These are phyloP conservation scores for Agriopis aurantiaria DNA, from an alignment of 2,888 invertebrate species.

Conservation along the genomic window DNA sequence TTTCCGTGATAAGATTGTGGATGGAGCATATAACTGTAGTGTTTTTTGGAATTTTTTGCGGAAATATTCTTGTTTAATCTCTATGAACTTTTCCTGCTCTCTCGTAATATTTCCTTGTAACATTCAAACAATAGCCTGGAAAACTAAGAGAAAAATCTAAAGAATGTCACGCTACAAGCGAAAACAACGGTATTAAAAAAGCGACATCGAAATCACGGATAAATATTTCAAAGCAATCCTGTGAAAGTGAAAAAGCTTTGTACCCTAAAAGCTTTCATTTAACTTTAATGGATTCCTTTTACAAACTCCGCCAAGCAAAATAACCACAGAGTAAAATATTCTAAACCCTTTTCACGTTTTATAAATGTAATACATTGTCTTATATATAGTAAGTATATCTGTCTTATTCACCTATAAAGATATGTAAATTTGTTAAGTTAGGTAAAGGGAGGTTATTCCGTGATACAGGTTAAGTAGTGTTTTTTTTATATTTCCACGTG, in stretches of 20 bases:
- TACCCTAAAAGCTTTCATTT: constrained; percentile 34
- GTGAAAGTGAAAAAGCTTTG: constrained; percentile 26
- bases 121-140: background rate
- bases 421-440: no score
- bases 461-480: no score
- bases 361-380: background rate
- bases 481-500: no score
- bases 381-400: no score
- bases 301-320: constrained; percentile 26
- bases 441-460: no score
- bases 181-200: constrained; percentile 3
- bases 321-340: constrained; percentile 18
- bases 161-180: background rate
- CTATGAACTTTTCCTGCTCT: no score
- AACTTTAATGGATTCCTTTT: constrained; percentile 34
- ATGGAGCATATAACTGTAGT: no score
- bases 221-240: constrained; percentile 22
- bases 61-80: no score
- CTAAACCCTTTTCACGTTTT: constrained; percentile 9
- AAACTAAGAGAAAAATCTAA: background rate
- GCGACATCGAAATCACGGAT: background rate
- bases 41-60: no score
- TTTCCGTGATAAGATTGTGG: no score
- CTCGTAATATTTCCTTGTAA: background rate
- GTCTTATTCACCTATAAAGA: no score